These are phyloP conservation scores for Erebia epiphron DNA, from an alignment of 2,888 invertebrate genomes.

Conservation along the genomic window DNA sequence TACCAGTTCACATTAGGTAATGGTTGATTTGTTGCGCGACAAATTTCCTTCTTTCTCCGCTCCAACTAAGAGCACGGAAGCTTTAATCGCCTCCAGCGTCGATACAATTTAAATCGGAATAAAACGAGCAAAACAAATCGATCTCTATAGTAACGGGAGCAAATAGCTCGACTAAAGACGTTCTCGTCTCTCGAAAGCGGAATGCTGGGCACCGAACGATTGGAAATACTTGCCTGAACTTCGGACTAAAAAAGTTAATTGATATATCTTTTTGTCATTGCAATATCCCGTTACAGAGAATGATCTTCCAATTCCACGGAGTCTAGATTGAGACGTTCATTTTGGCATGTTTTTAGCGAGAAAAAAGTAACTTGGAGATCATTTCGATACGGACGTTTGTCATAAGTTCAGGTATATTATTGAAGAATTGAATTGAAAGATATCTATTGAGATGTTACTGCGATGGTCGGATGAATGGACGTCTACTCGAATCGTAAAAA, in stretches of 20 bases:
- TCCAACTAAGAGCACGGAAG: slow-evolving; percentile 58
- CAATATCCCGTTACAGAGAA: slow-evolving; percentile 60
- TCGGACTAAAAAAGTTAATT: slow-evolving; percentile 76
- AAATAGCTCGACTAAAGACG: slow-evolving; percentile 78
- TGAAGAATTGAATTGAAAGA: slow-evolving; percentile 8
- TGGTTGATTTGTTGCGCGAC: slow-evolving; percentile 47
- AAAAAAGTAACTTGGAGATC: slow-evolving; percentile 25
- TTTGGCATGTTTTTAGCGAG: slow-evolving; percentile 52
- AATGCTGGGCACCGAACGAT: slow-evolving; percentile 68
- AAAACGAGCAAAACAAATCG: slow-evolving; percentile 77
- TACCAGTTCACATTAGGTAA: slow-evolving; percentile 25
- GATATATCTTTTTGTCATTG: slow-evolving; percentile 73
- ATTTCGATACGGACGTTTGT: slow-evolving; percentile 5
- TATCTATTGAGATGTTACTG: slow-evolving; percentile 21
- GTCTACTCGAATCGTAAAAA: slow-evolving; percentile 47
- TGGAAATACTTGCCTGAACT: slow-evolving; percentile 71
- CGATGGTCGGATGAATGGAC: slow-evolving; percentile 34
- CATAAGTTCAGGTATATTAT: neutral
- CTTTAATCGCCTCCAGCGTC: slow-evolving; percentile 75
- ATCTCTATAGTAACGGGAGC: slow-evolving; percentile 76
- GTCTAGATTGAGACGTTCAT: slow-evolving; percentile 55
- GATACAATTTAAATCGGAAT: slow-evolving; percentile 79
- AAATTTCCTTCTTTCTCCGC: slow-evolving; percentile 63
- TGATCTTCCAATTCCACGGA: slow-evolving; percentile 59
- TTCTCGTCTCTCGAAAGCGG: slow-evolving; percentile 57